Evolutionary conservation across 2,113 vertebrate species (phyloP), one percentile per base, ranked within the genome.

Genomic region (Ibidorhyncha struthersii): DNA sequence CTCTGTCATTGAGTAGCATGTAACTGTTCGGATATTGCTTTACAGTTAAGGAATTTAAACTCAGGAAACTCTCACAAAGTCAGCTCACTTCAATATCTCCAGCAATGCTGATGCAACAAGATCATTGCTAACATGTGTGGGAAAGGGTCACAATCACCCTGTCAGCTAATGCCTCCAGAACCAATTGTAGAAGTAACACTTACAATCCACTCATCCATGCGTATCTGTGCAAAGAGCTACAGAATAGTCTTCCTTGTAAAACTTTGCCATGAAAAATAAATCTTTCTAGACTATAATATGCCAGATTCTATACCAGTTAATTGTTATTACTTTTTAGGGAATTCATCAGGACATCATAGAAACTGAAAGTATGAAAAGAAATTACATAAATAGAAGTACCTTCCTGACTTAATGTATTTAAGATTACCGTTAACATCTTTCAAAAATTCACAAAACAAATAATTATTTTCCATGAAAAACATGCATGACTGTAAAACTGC

Each of bases 11-110:
- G 80, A 93, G 65, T 71, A 90, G 79, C 87, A 93, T 67, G 17
- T 58, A 96, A 63, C 63, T 91, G 50, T 73, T 59, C 86, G 81
- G 80, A 95, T 97, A 97, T 93, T 96, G 89, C 92, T 95, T 97
- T 96, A 95, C 92, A 95, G 80, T 76, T 45, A 56, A 97, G 94
- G 97, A 96, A 97, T 97, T 95, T 92, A 70, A 93, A 93, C 86
- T 76, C 80, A 50, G 92, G 95, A 91, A 95, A 91, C 71, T 93
- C 88, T 84, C 90, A 77, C 86, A 71, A 95, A 87, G 91, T 95
- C 90, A 95, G 88, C 91, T 95, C 92, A 82, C 79, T 96, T 95
- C 94, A 95, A 1, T 69, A 79, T 91, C 80, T 95, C 86, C 95
- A 95, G 83, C 94, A 95, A 93, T 43, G 88, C 90, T 86, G 86